These are phyloP conservation scores for Pyrgilauda ruficollis DNA, from an alignment of 2,113 vertebrate genomes.

Conservation along the genomic window DNA sequence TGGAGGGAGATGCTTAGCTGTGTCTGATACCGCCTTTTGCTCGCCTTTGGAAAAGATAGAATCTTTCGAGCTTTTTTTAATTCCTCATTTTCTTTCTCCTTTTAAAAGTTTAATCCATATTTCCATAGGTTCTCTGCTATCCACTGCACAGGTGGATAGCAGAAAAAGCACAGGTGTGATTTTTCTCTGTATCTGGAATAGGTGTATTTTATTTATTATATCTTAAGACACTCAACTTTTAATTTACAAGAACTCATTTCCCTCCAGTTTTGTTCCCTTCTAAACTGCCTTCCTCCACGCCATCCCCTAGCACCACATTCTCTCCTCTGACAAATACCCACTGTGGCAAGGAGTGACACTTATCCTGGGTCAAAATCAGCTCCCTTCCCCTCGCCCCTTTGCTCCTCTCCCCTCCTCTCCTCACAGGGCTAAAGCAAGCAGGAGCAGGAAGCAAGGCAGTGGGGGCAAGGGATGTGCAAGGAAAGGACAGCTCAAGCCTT, in stretches of 20 bases:
- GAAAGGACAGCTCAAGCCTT: not conserved
- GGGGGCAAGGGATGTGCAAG: accelerated
- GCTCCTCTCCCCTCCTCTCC: not conserved
- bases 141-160: accelerated
- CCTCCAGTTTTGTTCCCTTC: not conserved
- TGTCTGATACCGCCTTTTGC: not conserved
- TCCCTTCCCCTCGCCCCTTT: not conserved
- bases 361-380: not conserved
- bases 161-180: accelerated
- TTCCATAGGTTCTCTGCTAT: not conserved
- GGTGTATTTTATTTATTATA: not conserved
- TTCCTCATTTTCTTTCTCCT: not conserved
- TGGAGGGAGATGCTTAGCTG: not conserved
- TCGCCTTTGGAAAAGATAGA: not conserved
- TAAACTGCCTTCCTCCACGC: not conserved
- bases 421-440: not conserved
- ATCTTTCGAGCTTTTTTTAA: not conserved
- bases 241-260: not conserved
- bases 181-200: not conserved
- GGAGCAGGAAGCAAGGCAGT: not conserved
- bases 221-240: not conserved
- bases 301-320: not conserved
- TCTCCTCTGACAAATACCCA: not conserved
- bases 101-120: not conserved
- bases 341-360: not conserved